Percentiles rank a stretch among this genome's conserved stretches.
These are phyloP conservation scores for Lepidurus arcticus DNA, from an alignment of 1,140 invertebrate species.

Conservation along the genomic window DNA sequence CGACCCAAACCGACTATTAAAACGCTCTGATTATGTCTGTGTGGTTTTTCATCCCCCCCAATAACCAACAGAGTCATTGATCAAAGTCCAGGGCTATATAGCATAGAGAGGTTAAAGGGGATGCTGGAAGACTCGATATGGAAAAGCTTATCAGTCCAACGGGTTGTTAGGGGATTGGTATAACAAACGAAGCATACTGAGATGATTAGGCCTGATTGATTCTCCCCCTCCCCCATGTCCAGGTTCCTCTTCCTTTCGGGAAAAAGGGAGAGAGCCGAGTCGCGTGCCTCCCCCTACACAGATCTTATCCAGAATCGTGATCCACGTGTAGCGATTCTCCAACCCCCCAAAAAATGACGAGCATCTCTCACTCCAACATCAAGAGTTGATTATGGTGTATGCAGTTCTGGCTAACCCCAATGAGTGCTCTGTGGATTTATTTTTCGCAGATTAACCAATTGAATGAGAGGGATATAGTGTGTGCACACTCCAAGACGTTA, in stretches of 20 bases:
- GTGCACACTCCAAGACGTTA: constrained; percentile 8
- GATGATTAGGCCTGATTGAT: constrained; percentile 15
- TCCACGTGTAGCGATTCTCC: background rate
- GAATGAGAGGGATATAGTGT: constrained; percentile 1
- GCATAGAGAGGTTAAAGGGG: constrained; percentile 4
- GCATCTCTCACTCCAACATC: background rate
- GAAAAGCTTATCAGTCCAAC: constrained; percentile 5
- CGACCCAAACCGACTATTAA: constrained; percentile 15
- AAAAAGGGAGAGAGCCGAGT: background rate
- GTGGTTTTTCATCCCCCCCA: constrained; percentile 8
- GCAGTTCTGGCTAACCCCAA: background rate
- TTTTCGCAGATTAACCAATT: background rate
- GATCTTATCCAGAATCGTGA: constrained; percentile 11
- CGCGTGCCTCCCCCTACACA: background rate
- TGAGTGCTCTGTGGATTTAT: background rate
- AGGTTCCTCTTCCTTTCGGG: background rate
- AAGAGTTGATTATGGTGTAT: background rate
- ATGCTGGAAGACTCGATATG: constrained; percentile 14
- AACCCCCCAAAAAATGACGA: background rate
- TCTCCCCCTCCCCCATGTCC: background rate
- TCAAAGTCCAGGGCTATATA: background rate
- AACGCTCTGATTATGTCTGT: background rate
- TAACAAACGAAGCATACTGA: constrained; percentile 11
- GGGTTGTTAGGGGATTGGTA: constrained; percentile 18
- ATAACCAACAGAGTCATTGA: constrained; percentile 1